These are phyloP conservation scores for Plotosus lineatus DNA, from an alignment of 2,113 vertebrate species.

Conservation along the genomic window DNA sequence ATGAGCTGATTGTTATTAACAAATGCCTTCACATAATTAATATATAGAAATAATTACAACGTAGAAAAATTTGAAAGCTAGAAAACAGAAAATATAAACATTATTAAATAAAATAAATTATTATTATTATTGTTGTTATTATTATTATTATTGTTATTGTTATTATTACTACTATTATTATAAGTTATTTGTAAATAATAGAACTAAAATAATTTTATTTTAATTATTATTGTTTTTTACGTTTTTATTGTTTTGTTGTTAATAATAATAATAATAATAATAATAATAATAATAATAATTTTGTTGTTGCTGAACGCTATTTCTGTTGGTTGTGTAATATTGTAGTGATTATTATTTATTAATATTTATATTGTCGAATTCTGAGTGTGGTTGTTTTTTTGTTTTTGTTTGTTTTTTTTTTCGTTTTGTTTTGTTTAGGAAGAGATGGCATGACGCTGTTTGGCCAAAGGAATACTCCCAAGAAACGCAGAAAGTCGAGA, in stretches of 20 bases:
- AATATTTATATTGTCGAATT: not conserved
- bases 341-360: not conserved
- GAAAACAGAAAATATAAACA: not conserved
- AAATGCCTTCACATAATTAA: not conserved
- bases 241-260: too few relatives aligned
- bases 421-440: conserved; percentile 66
- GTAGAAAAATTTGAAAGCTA: not conserved
- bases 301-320: too few relatives aligned
- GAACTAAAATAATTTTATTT: too few relatives aligned
- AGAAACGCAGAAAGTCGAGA: conserved; percentile 86
- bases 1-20: not conserved
- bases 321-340: not conserved
- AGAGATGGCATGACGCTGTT: conserved; percentile 88
- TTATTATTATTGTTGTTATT: not conserved
- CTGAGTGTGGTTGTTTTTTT: not conserved
- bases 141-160: too few relatives aligned
- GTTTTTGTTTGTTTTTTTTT: conserved; percentile 44
- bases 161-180: not conserved
- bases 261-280: too few relatives aligned
- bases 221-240: not conserved
- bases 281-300: too few relatives aligned
- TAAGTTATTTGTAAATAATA: too few relatives aligned
- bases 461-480: conserved; percentile 84
- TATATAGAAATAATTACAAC: not conserved
- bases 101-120: too few relatives aligned